These are phyloP conservation scores for Lasioglossum figueresi DNA, from an alignment of 2,888 invertebrate species.

Conservation along the genomic window DNA sequence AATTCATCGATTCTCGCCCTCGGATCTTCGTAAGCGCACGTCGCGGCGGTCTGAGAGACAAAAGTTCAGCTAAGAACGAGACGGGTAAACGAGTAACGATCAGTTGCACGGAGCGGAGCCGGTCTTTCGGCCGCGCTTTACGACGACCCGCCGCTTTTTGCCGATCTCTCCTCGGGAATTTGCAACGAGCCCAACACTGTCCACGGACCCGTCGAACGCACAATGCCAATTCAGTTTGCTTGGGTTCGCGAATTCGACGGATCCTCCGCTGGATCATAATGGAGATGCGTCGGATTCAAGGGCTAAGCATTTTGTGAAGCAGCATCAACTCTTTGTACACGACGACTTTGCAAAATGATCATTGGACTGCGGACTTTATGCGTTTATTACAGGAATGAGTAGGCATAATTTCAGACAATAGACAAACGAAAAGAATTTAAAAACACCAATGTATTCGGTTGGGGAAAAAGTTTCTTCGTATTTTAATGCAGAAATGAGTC, in stretches of 20 bases:
- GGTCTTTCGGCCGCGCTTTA: constrained; percentile 34
- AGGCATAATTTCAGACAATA: not conserved
- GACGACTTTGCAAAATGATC: not conserved
- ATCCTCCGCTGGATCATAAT: not conserved
- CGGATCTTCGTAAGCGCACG: constrained; percentile 28
- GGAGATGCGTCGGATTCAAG: not conserved
- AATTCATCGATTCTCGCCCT: constrained; percentile 32
- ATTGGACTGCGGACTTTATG: not conserved
- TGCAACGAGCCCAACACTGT: not conserved
- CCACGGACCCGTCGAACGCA: not conserved
- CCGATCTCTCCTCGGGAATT: not conserved
- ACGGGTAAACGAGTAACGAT: constrained; percentile 81
- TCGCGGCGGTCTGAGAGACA: constrained; percentile 64
- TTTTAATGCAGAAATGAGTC: no score
- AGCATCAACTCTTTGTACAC: not conserved
- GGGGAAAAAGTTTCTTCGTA: no score
- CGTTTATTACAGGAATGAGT: not conserved
- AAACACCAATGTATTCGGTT: not conserved
- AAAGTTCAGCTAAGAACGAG: constrained; percentile 77
- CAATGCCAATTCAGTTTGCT: not conserved
- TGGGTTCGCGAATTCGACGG: no score
- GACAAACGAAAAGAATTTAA: not conserved
- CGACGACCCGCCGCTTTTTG: not conserved
- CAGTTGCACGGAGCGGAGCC: constrained; percentile 72
- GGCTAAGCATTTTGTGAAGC: not conserved